phyloP scores from a whole-genome alignment of 2,797 vertebrate genomes.

The Epinephelus coioides region DNA sequence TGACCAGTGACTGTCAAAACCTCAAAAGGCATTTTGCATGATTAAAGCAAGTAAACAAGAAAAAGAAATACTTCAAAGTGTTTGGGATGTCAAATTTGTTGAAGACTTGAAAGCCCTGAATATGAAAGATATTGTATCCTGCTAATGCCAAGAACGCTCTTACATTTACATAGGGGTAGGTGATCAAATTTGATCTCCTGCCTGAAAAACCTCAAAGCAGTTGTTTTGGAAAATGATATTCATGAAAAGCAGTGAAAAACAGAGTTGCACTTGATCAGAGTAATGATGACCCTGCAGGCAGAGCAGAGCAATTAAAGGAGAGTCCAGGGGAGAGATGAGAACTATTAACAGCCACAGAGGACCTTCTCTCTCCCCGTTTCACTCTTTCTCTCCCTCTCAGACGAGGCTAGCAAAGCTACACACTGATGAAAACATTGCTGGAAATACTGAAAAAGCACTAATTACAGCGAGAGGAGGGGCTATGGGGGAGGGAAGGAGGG shows the following conservation, averaged over 20 bases:
- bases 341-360: constrained; percentile 85
- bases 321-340: constrained; percentile 85
- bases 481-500: constrained; percentile 24
- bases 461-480: constrained; percentile 66
- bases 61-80: constrained; percentile 63
- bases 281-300: constrained; percentile 85
- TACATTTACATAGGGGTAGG: constrained; percentile 59
- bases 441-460: constrained; percentile 80
- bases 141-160: constrained; percentile 57
- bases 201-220: constrained; percentile 75
- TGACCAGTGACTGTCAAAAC: constrained; percentile 60
- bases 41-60: constrained; percentile 66
- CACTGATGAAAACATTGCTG: constrained; percentile 82
- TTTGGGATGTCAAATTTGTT: constrained; percentile 56
- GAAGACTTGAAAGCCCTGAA: constrained; percentile 57
- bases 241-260: constrained; percentile 79
- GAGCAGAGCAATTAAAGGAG: constrained; percentile 84
- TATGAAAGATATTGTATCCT: constrained; percentile 66
- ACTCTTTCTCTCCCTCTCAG: constrained; percentile 56
- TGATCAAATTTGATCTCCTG: constrained; percentile 71
- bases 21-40: constrained; percentile 56
- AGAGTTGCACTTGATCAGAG: constrained; percentile 83
- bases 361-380: constrained; percentile 59
- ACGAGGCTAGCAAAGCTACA: constrained; percentile 47
- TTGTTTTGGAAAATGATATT: constrained; percentile 82